A percentile compares a stretch with the other conserved stretches of the same genome.
These are phyloP conservation scores for Coleophora deauratella DNA, from an alignment of 2,888 invertebrate genomes.

Conservation along the genomic window DNA sequence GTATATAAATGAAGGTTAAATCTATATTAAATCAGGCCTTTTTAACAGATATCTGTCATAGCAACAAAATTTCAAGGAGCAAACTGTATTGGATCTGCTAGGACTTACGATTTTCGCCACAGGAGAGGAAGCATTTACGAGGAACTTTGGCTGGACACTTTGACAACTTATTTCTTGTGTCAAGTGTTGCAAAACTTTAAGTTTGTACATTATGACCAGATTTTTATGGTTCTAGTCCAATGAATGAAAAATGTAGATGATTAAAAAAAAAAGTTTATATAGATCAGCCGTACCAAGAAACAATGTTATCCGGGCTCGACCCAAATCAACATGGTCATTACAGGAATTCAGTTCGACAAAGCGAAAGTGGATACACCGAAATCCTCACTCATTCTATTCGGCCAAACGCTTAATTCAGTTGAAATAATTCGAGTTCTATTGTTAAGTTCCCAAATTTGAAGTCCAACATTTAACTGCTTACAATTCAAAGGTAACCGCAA, in stretches of 20 bases:
- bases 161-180: conserved; percentile 73
- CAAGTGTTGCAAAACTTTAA: conserved; percentile 57
- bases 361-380: conserved; percentile 54
- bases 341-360: conserved; percentile 57
- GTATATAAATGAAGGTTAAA: conserved; percentile 29
- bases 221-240: conserved; percentile 28
- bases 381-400: conserved; percentile 59
- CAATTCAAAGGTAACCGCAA: conserved; percentile 72
- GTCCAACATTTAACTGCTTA: conserved; percentile 70
- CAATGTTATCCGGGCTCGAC: conserved; percentile 42
- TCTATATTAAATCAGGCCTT: conserved; percentile 42
- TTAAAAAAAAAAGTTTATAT: too few species aligned
- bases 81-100: conserved; percentile 26
- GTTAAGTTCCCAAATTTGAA: conserved; percentile 67
- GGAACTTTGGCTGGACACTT: conserved; percentile 67
- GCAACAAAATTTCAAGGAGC: conserved; percentile 63
- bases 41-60: conserved; percentile 58
- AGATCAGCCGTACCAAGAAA: too few species aligned
- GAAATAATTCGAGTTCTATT: conserved; percentile 69
- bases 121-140: conserved; percentile 58
- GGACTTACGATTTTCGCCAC: conserved; percentile 69
- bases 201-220: conserved; percentile 51
- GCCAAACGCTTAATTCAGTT: conserved; percentile 65
- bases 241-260: too few species aligned
- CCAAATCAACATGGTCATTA: conserved; percentile 45